phyloP scores from a whole-genome alignment of 2,113 vertebrate genomes.

The Gymnobelideus leadbeateri region DNA sequence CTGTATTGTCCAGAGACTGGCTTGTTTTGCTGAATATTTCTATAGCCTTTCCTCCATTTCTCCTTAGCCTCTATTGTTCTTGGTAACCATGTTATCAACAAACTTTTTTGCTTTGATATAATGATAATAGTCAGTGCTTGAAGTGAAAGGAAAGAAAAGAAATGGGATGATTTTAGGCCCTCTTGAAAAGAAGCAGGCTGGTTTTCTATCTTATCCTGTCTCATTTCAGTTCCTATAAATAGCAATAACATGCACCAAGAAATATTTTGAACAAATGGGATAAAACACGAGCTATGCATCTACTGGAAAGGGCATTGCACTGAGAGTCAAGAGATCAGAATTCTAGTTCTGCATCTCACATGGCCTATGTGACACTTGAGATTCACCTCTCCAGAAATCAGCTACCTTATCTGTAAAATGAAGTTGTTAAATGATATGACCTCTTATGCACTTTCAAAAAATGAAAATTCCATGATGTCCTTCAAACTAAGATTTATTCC shows the following conservation, averaged over 20 bases:
- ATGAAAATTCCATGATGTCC: neutral
- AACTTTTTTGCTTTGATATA: constrained; percentile 47
- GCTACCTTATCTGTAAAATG: neutral
- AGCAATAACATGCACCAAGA: neutral
- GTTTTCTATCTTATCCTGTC: neutral
- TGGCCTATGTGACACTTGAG: neutral
- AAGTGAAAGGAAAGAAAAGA: constrained; percentile 15
- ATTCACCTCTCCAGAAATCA: constrained; percentile 9
- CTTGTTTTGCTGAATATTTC: constrained; percentile 42
- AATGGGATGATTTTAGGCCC: neutral
- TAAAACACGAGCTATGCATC: neutral
- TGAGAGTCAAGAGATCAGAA: neutral
- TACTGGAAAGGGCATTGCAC: neutral
- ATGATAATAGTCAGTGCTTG: constrained; percentile 29
- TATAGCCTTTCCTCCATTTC: constrained; percentile 20
- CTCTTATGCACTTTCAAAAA: neutral
- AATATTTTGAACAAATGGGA: neutral
- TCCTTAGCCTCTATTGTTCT: constrained; percentile 33
- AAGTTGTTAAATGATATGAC: neutral
- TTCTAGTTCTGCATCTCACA: neutral
- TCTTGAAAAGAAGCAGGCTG: constrained; percentile 11
- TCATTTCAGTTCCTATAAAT: constrained; percentile 24
- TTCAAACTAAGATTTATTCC: neutral
- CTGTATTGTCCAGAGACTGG: constrained; percentile 48
- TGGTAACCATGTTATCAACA: constrained; percentile 1